Evolutionary conservation across 1,140 invertebrate genomes (phyloP).

Genomic region (Hyposmocoma kahamanoa): DNA sequence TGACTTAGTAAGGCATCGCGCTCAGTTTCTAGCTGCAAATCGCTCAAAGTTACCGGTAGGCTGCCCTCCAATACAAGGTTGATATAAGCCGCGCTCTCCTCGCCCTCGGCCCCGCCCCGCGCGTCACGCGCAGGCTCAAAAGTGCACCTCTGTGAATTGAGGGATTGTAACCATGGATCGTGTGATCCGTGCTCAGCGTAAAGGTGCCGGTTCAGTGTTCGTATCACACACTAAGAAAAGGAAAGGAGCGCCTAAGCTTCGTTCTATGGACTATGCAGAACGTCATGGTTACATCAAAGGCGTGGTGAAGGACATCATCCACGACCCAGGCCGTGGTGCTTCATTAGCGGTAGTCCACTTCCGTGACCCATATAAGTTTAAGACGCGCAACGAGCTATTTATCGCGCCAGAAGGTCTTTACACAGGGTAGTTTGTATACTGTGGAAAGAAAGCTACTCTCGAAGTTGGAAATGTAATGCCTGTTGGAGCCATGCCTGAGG

Average conservation of each 20-base stretch:
- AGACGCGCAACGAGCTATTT: constrained; percentile 96
- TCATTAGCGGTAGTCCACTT: constrained; percentile 98
- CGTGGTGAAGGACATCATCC: constrained; percentile 98
- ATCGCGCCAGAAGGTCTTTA: constrained; percentile 99
- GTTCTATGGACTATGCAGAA: constrained; percentile 96
- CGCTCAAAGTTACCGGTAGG: too few species aligned
- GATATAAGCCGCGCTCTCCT: too few species aligned
- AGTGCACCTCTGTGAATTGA: constrained; percentile 45
- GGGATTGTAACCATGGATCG: constrained; percentile 89
- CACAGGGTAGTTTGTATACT: constrained; percentile 99
- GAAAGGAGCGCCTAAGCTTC: constrained; percentile 98
- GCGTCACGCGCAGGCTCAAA: too few species aligned
- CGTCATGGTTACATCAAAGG: constrained; percentile 99
- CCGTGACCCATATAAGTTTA: constrained; percentile 98
- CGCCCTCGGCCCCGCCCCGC: too few species aligned
- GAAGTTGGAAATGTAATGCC: constrained; percentile 97
- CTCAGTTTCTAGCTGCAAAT: too few species aligned
- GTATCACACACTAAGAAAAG: constrained; percentile 97
- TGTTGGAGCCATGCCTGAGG: constrained; percentile 98
- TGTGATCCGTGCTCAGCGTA: constrained; percentile 99
- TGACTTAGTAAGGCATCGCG: too few species aligned
- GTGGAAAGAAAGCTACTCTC: constrained; percentile 95
- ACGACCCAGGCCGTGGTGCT: constrained; percentile 99
- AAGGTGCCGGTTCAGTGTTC: constrained; percentile 98
- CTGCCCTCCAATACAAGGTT: too few species aligned